These are phyloP conservation scores for Spatulosminthurus flaviceps DNA, from an alignment of 2,888 invertebrate genomes.

Conservation along the genomic window DNA sequence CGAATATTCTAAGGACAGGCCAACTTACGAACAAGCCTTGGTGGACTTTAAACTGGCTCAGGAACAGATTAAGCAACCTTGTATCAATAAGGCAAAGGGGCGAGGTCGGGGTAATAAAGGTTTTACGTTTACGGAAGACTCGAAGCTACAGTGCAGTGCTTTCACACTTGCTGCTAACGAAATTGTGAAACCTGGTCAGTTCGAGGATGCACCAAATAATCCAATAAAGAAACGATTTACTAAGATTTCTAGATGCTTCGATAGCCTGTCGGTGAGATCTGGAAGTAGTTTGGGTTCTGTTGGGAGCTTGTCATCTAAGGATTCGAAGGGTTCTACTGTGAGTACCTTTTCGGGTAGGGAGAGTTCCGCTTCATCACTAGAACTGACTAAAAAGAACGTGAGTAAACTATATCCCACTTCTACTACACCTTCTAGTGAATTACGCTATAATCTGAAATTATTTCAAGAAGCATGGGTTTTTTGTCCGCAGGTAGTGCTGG, in stretches of 20 bases:
- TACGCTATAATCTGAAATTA: too few species aligned
- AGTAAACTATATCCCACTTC: too few species aligned
- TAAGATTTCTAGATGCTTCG: background rate
- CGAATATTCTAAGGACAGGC: background rate
- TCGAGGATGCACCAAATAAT: background rate
- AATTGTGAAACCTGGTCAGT: background rate
- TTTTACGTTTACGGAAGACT: background rate
- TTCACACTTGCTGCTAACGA: background rate
- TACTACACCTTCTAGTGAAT: too few species aligned
- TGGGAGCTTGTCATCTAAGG: background rate
- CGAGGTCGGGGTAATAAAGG: background rate
- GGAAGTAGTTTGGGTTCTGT: background rate
- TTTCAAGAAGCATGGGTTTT: too few species aligned
- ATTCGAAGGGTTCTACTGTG: background rate
- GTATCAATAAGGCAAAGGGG: background rate
- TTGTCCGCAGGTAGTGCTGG: background rate
- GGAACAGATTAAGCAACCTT: background rate
- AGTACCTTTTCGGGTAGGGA: background rate
- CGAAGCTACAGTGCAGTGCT: background rate
- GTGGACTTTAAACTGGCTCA: background rate
- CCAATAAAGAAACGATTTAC: background rate
- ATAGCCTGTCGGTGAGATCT: background rate
- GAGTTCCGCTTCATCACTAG: too few species aligned
- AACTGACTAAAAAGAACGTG: too few species aligned
- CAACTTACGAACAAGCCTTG: background rate